A percentile compares a stretch with the other conserved stretches of the same genome.
Conservation (phyloP, 2,888 invertebrate genomes). For the Leptinotarsa haldemani region DNA sequence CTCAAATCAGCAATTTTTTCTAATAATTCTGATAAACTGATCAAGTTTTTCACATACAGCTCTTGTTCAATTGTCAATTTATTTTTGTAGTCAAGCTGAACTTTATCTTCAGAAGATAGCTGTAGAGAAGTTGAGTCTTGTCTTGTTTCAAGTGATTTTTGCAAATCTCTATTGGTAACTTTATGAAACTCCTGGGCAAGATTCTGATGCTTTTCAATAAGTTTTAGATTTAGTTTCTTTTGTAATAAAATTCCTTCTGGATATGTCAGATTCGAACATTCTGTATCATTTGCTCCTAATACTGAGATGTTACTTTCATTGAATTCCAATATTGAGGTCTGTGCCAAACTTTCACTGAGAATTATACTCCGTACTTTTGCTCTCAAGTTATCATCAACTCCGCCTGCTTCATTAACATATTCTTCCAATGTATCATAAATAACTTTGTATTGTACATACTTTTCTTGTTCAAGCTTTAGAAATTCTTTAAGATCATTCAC, state of each 20-base stretch:
- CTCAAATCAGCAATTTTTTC: constrained; percentile 61
- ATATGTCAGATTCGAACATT: constrained; percentile 55
- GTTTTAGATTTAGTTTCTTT: constrained; percentile 41
- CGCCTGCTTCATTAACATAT: constrained; percentile 46
- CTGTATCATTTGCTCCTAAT: constrained; percentile 38
- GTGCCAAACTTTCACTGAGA: constrained; percentile 47
- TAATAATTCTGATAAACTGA: constrained; percentile 57
- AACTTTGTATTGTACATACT: constrained; percentile 54
- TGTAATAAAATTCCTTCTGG: constrained; percentile 56
- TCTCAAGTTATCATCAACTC: constrained; percentile 49
- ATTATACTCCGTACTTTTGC: constrained; percentile 54
- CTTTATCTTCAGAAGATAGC: constrained; percentile 39
- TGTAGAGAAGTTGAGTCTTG: constrained; percentile 35
- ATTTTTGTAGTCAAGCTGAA: constrained; percentile 57
- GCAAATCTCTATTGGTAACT: constrained; percentile 46
- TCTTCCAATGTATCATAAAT: constrained; percentile 54
- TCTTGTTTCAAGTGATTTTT: constrained; percentile 35
- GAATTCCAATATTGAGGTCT: constrained; percentile 37
- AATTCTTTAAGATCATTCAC: constrained; percentile 53
- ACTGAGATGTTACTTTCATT: constrained; percentile 28
- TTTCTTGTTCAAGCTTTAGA: constrained; percentile 53
- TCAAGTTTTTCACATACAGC: constrained; percentile 60
- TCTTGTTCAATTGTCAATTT: constrained; percentile 61
- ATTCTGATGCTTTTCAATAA: constrained; percentile 56
- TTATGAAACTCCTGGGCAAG: constrained; percentile 47